Conservation (phyloP, 2,113 vertebrate genomes). For the Petrocephalus microphthalmus region DNA sequence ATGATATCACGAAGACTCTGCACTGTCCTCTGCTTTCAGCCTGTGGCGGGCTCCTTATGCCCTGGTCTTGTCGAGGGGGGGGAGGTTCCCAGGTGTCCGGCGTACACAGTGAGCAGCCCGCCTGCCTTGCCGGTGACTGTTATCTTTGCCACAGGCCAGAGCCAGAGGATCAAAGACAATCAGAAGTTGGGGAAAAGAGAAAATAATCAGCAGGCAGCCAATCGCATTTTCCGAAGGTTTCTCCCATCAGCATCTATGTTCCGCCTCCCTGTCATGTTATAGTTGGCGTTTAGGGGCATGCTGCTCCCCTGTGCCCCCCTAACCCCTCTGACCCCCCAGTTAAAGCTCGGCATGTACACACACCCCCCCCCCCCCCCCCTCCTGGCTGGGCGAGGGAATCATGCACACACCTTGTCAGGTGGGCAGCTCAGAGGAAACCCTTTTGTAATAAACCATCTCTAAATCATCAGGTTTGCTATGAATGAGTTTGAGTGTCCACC, state of each 20-base stretch:
- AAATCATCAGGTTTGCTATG: conserved; percentile 72
- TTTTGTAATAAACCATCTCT: conserved; percentile 74
- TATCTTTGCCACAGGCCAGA: conserved; percentile 1
- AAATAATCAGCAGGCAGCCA: conserved; percentile 3
- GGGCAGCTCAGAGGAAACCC: conserved; percentile 53
- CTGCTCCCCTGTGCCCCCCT: neutral
- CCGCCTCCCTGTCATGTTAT: conserved; percentile 36
- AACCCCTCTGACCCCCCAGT: neutral
- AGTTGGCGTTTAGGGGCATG: neutral
- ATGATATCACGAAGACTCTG: neutral
- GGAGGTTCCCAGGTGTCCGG: neutral
- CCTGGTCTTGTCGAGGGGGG: neutral
- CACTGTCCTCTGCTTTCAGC: neutral
- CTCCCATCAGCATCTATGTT: conserved; percentile 48
- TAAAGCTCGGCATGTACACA: neutral
- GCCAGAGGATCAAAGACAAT: conserved; percentile 48
- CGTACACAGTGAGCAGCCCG: neutral
- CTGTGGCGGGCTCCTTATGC: neutral
- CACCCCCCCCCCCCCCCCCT: neutral
- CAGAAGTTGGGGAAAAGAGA: conserved; percentile 35
- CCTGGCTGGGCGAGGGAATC: conserved; percentile 10
- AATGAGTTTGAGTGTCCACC: conserved; percentile 68
- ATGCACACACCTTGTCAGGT: conserved; percentile 54
- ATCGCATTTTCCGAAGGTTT: conserved; percentile 36
- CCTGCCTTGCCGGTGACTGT: neutral